Base-by-base conservation (phyloP, 37 sponge, comb jelly and placozoan species). In the Halichondria panicea region DNA sequence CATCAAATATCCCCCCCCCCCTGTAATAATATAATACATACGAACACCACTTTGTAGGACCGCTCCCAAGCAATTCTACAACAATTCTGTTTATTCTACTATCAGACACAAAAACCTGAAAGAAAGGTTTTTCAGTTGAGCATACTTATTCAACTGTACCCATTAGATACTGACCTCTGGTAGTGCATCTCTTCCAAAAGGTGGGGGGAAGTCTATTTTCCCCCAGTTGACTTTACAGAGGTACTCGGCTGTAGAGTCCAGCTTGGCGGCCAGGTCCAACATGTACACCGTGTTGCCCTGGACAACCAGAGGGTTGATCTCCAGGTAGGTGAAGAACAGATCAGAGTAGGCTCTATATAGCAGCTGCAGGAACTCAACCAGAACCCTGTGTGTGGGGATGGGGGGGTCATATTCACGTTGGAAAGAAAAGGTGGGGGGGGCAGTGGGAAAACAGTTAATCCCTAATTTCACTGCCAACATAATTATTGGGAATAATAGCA, bases 181-280 rank as follows among this genome's bases (percentile, higher is more conserved):
- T 4, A 84, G 76, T 21, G 94, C 94, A 38, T 93, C 92, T n/a
- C 97, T 53, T 40, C 97, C 97, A 71, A 97, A 97, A 1, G 97
- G 97, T n/a, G 97, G 89, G 31, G 97, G 97, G 72, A 91, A 97
- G 38, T 76, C 73, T 1, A 91, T 43, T 31, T 88, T 85, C 35
- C 92, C 88, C 97, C 97, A 97, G 65, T 87, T 46, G 15, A 34
- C 32, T 67, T 94, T 91, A 46, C 97, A 97, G 56, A 97, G 65
- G 81, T 79, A 97, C 74, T 97, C 97, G 0, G 97, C 97, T 0
- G 94, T 97, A 35, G 89, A 80, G 87, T 97, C 97, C 42, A 97
- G 53, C 68, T 91, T 93, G 22, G 97, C 97, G 0, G 97, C 97
- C 25, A 97, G 60, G 72, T 97, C 97, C 58, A 97, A 80, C 68